Evolutionary conservation across 2,888 invertebrate species (phyloP).

Genomic region (Papilio gigon): DNA sequence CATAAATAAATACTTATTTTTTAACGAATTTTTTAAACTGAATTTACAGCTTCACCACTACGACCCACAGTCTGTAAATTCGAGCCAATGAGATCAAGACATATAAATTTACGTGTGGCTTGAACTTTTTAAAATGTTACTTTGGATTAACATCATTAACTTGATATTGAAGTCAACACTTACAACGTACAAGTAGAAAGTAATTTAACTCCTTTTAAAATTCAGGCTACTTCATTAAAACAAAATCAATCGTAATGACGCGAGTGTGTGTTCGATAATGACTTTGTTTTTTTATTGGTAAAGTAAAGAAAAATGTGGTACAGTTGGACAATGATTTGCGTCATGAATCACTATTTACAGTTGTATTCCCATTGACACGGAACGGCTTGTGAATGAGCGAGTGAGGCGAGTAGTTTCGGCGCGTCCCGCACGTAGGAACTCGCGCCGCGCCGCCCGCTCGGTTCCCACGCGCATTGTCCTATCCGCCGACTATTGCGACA

Average conservation of each 20-base stretch:
- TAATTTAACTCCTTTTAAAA: neutral
- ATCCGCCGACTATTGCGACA: slow-evolving; percentile 51
- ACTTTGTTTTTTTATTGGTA: neutral
- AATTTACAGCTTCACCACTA: neutral
- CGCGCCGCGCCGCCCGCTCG: slow-evolving; percentile 45
- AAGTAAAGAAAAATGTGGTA: neutral
- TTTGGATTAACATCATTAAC: neutral
- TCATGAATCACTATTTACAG: slow-evolving; percentile 21
- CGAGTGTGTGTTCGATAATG: slow-evolving; percentile 1
- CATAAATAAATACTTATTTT: neutral
- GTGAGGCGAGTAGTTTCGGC: slow-evolving; percentile 42
- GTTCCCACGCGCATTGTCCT: slow-evolving; percentile 64
- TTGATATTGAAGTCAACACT: neutral
- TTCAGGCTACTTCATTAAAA: neutral
- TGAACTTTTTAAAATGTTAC: too few species aligned
- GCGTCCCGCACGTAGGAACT: slow-evolving; percentile 56
- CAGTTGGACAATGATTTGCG: slow-evolving; percentile 4
- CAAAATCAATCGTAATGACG: neutral
- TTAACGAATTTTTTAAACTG: neutral
- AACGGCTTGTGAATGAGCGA: slow-evolving; percentile 42
- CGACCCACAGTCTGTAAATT: neutral
- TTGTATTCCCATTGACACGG: slow-evolving; percentile 23
- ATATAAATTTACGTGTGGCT: too few species aligned
- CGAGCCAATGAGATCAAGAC: neutral
- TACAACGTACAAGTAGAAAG: neutral